These are phyloP conservation scores for Unio pictorum DNA, from an alignment of 2,888 invertebrate genomes.

Conservation along the genomic window DNA sequence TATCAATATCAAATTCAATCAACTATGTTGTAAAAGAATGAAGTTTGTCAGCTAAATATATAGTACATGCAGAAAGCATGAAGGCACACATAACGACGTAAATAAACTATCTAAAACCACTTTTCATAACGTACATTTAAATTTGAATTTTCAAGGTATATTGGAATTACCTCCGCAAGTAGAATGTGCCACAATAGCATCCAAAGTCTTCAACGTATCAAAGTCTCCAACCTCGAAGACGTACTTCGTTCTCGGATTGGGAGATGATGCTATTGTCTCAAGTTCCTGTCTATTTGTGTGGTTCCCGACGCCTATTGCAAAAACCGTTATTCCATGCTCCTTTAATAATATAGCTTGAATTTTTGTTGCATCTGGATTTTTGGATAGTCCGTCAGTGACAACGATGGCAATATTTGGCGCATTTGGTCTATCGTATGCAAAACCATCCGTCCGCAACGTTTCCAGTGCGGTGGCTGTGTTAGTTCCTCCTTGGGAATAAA, in stretches of 20 bases:
- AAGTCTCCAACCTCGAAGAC: conserved; percentile 24
- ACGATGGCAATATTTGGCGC: conserved; percentile 26
- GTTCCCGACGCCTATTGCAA: conserved; percentile 28
- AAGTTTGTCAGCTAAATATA: too few species aligned
- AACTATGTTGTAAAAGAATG: too few species aligned
- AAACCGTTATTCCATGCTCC: conserved; percentile 12
- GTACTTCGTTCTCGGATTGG: conserved; percentile 4
- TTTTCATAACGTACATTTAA: too few species aligned
- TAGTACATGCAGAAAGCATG: too few species aligned
- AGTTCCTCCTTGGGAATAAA: conserved; percentile 29
- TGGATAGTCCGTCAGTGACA: conserved; percentile 24
- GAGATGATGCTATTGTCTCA: conserved; percentile 19
- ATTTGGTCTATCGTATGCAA: conserved; percentile 9
- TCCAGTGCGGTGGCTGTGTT: conserved; percentile 28
- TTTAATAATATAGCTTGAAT: conserved; percentile 14
- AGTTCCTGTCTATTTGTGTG: conserved; percentile 18
- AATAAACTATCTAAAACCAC: too few species aligned
- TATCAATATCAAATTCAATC: too few species aligned
- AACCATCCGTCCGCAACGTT: conserved; percentile 16
- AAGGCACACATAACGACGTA: too few species aligned
- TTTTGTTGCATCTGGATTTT: conserved; percentile 17
- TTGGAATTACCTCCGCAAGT: conserved; percentile 25
- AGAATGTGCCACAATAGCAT: conserved; percentile 15
- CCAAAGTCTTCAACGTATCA: conserved; percentile 16
- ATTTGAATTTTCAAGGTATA: not conserved